Percentiles rank a stretch among this genome's conserved stretches.
phyloP scores from a whole-genome alignment of 2,888 invertebrate genomes.

The Falcaria lacertinaria region DNA sequence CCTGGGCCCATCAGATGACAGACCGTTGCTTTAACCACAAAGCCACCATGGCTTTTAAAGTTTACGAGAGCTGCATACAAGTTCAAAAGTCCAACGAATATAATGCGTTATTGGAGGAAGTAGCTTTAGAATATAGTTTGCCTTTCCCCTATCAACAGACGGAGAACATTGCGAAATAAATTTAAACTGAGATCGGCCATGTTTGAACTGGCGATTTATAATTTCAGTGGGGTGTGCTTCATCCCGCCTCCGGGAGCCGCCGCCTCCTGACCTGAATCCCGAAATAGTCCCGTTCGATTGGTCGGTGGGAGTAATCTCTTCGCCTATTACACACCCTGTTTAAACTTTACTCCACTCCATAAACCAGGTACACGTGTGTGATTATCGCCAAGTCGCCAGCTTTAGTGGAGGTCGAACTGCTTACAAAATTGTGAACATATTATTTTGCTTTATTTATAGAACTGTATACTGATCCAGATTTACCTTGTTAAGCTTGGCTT shows the following conservation, averaged over 20 bases:
- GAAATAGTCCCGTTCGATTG: conserved; percentile 62
- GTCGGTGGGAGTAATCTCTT: conserved; percentile 51
- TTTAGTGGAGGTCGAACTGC: not conserved
- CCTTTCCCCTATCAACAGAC: no score
- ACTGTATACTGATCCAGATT: not conserved
- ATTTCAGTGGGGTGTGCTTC: conserved; percentile 36
- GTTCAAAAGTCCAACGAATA: no score
- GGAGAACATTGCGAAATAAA: no score
- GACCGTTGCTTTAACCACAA: no score
- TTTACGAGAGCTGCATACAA: no score
- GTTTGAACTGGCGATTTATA: conserved; percentile 31
- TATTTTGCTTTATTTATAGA: not conserved
- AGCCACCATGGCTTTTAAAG: no score
- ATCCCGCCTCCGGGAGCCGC: conserved; percentile 52
- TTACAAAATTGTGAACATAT: no score
- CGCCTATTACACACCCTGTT: conserved; percentile 50
- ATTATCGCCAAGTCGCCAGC: not conserved
- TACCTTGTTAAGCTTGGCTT: no score
- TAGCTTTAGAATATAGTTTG: no score
- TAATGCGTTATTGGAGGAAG: no score
- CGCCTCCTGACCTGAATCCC: conserved; percentile 57
- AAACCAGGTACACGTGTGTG: not conserved
- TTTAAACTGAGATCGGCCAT: conserved; percentile 29
- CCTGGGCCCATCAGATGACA: no score
- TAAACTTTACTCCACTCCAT: conserved; percentile 16